phyloP scores from a whole-genome alignment of 2,797 vertebrate genomes.

The Coccyzus lansbergi region DNA sequence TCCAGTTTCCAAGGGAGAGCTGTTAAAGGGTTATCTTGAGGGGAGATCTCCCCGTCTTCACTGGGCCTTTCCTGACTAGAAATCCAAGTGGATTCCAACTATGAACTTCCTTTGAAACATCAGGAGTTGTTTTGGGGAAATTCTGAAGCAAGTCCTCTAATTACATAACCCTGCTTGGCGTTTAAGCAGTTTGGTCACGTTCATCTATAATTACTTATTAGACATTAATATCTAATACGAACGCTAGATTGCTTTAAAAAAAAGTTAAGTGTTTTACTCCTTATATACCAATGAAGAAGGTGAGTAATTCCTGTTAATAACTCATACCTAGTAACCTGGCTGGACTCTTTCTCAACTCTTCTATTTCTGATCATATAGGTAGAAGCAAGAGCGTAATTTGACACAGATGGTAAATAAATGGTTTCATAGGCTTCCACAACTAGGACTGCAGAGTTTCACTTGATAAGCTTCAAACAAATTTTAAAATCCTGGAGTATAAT shows the following conservation, averaged over 20 bases:
- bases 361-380: neutral
- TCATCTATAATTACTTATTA: neutral
- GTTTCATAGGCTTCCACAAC: neutral
- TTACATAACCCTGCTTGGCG: neutral
- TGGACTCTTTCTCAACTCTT: neutral
- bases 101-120: neutral
- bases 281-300: neutral
- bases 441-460: neutral
- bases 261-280: neutral
- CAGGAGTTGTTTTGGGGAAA: neutral
- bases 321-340: neutral
- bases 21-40: conserved; percentile 1
- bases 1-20: conserved; percentile 19
- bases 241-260: neutral
- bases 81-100: conserved; percentile 1
- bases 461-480: conserved; percentile 45
- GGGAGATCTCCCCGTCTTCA: neutral
- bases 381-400: conserved; percentile 1
- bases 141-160: neutral
- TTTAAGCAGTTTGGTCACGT: neutral
- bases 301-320: neutral
- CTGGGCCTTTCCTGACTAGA: neutral
- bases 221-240: neutral
- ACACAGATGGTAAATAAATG: neutral
- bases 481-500: neutral